Conservation (phyloP, 1,140 invertebrate species). For the Zeugodacus cucurbitae region DNA sequence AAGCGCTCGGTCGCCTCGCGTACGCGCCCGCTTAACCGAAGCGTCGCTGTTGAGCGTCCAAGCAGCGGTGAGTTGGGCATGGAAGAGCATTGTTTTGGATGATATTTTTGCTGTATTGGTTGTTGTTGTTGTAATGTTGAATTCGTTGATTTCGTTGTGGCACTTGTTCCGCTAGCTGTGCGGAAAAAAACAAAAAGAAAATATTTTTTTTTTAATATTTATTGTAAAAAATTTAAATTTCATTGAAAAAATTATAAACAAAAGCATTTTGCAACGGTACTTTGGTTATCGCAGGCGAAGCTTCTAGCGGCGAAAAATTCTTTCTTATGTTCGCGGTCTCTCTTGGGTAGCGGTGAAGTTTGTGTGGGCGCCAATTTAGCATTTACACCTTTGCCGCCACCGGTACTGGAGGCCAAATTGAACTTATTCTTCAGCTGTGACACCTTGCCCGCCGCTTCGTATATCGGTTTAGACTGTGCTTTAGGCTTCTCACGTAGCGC, state of each 20-base stretch:
- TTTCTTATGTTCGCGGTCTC: neutral
- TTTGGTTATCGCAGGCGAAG: constrained; percentile 45
- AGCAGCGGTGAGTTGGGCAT: constrained; percentile 60
- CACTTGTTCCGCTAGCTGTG: constrained; percentile 45
- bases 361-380: constrained; percentile 8
- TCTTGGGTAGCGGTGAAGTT: neutral
- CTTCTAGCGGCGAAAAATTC: neutral
- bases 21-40: constrained; percentile 62
- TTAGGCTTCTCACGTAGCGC: constrained; percentile 55
- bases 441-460: constrained; percentile 60
- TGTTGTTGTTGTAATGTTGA: constrained; percentile 24
- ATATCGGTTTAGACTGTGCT: constrained; percentile 47
- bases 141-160: constrained; percentile 18
- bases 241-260: neutral
- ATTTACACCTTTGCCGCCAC: neutral
- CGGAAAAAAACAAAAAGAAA: constrained; percentile 19
- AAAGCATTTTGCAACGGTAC: constrained; percentile 41
- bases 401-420: constrained; percentile 40
- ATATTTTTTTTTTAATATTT: neutral
- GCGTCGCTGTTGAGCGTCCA: constrained; percentile 52
- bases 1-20: constrained; percentile 60
- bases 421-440: constrained; percentile 60
- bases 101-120: constrained; percentile 48
- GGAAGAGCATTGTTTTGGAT: constrained; percentile 53
- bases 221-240: neutral